Base-by-base conservation (phyloP, 2,888 invertebrate genomes). In the Stratiomys singularior region DNA sequence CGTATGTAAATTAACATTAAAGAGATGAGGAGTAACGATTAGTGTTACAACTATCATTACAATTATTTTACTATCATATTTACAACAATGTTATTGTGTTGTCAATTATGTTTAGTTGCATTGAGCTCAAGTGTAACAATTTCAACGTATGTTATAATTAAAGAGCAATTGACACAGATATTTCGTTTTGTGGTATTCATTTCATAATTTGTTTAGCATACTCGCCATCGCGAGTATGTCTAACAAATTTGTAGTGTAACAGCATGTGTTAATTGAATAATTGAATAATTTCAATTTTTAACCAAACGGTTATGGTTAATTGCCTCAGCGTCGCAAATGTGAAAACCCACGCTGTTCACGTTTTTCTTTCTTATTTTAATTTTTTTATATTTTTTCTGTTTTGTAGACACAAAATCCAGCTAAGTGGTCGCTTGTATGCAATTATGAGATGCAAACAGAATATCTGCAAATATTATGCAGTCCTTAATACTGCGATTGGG, bases 101-200 rank as follows among this genome's bases (percentile, higher is more conserved):
- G 52, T 52, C 52, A 52, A 4, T 13, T 52, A 52, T 52, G 52
- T 9, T 52, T 52, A 52, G 2, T 13, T 52, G n/a, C 4, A 52
- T 18, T n/a, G 52, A 52, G 18, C 15, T 52, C 37, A 37, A 37
- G 37, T 37, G 37, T 37, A 37, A 37, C 37, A 37, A 18, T 52
- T 52, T 18, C 7, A 52, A 18, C 52, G 52, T 52, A n/a, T 18
- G 18, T 18, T 52, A 18, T 52, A 52, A 52, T 52, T 52, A 52
- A 13, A 18, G 18, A 52, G 52, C 52, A 52, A 52, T 52, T 52
- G 52, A 52, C 52, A 52, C 52, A 52, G 52, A 52, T 52, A 37
- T 37, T 37, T 37, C 37, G 9, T 37, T 37, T 37, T 37, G 37
- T 37, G 37, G 37, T 37, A 5, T 37, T 3, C 37, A 37, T 37